phyloP scores from a whole-genome alignment of 1,140 invertebrate species.

The Amphibalanus amphitrite region DNA sequence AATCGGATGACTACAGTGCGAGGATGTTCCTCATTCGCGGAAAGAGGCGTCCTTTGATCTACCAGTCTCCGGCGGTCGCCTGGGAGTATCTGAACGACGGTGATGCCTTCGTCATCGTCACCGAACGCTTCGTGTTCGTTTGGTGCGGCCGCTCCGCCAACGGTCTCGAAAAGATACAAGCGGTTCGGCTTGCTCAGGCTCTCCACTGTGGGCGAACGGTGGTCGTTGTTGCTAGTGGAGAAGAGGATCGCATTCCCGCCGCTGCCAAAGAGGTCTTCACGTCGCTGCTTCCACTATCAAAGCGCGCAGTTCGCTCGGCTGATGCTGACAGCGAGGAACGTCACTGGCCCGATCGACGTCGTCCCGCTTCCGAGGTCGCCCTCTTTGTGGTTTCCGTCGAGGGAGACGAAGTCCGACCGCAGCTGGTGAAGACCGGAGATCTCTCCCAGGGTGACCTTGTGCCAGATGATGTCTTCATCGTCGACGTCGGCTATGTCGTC shows the following conservation, averaged over 20 bases:
- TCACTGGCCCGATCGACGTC: slow-evolving; percentile 3
- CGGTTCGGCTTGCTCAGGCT: slow-evolving; percentile 25
- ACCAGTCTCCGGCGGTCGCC: slow-evolving; percentile 37
- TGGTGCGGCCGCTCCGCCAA: slow-evolving; percentile 59
- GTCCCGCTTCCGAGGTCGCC: slow-evolving; percentile 30
- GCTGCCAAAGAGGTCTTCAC: slow-evolving; percentile 48
- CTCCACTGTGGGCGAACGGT: slow-evolving; percentile 33
- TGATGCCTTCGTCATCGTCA: slow-evolving; percentile 69
- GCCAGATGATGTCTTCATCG: slow-evolving; percentile 56
- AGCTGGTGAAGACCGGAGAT: slow-evolving; percentile 69
- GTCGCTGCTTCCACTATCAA: slow-evolving; percentile 44
- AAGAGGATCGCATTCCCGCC: slow-evolving; percentile 49
- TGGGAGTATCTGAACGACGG: slow-evolving; percentile 71
- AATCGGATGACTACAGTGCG: slow-evolving; percentile 32
- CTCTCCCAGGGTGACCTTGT: slow-evolving; percentile 57
- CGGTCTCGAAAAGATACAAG: slow-evolving; percentile 45
- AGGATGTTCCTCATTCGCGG: slow-evolving; percentile 52
- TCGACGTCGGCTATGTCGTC: slow-evolving; percentile 65
- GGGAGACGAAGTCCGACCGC: slow-evolving; percentile 61
- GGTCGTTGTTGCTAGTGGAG: slow-evolving; percentile 65
- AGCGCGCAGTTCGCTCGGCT: slow-evolving; percentile 19
- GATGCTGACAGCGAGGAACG: slow-evolving; percentile 23
- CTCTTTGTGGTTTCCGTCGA: slow-evolving; percentile 53
- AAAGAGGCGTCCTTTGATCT: slow-evolving; percentile 42
- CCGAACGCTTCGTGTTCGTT: slow-evolving; percentile 44